A percentile compares a stretch with the other conserved stretches of the same genome.
phyloP scores from a whole-genome alignment of 2,797 vertebrate species.

The Amphiprion clarkii region DNA sequence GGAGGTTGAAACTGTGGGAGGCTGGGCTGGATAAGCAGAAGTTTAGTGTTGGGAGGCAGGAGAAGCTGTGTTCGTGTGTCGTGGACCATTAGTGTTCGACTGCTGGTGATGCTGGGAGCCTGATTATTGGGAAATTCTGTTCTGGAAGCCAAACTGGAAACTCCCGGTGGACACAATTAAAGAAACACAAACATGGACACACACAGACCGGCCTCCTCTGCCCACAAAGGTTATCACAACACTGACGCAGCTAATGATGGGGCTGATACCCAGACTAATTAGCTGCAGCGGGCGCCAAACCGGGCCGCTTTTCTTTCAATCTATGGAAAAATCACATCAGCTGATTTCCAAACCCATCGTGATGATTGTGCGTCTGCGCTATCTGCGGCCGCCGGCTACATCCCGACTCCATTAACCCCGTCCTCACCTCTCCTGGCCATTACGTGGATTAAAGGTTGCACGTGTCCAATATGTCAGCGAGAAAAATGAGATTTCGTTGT shows the following conservation, averaged over 20 bases:
- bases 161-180: constrained; percentile 73
- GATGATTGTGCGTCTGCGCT: constrained; percentile 6
- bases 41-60: neutral
- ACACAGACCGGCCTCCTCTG: constrained; percentile 1
- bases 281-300: neutral
- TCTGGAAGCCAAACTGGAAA: constrained; percentile 27
- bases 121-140: constrained; percentile 49
- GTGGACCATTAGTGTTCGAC: constrained; percentile 8
- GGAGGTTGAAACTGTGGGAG: constrained; percentile 29
- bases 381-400: constrained; percentile 30
- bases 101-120: constrained; percentile 8
- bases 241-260: constrained; percentile 48
- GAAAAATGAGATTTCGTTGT: constrained; percentile 44
- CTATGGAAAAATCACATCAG: neutral
- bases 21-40: constrained; percentile 23
- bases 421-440: constrained; percentile 47
- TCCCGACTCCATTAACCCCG: constrained; percentile 63
- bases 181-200: constrained; percentile 23
- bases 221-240: constrained; percentile 53
- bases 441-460: constrained; percentile 54
- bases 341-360: neutral
- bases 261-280: constrained; percentile 46
- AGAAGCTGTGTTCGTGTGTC: neutral
- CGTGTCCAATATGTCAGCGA: constrained; percentile 42
- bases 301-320: constrained; percentile 7